These are phyloP conservation scores for Venusia cambrica DNA, from an alignment of 2,888 invertebrate genomes.

Conservation along the genomic window DNA sequence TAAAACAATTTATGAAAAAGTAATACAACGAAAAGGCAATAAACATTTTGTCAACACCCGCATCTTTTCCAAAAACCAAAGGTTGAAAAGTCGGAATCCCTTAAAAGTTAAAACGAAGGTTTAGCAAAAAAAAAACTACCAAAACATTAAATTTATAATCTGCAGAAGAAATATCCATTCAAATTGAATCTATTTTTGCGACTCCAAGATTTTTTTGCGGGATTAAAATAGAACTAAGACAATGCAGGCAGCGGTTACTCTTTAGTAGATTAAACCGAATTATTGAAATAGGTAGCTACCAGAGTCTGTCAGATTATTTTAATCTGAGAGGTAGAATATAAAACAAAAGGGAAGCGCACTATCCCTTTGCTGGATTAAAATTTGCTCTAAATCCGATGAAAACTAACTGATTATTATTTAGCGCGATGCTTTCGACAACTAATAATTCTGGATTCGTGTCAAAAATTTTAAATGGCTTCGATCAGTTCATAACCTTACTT, in stretches of 20 bases:
- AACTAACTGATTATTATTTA: no score
- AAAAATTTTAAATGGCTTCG: no score
- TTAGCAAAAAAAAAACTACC: no score
- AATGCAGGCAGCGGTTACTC: slow-evolving; percentile 2
- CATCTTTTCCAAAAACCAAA: slow-evolving; percentile 13
- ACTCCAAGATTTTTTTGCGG: slow-evolving; percentile 3
- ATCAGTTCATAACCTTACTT: no score
- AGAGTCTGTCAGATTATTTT: no score
- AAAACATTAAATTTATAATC: slow-evolving; percentile 9
- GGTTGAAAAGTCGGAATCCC: slow-evolving; percentile 1
- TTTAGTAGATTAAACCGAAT: slow-evolving; percentile 15
- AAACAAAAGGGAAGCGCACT: neutral
- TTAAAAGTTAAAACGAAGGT: no score
- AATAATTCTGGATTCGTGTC: no score
- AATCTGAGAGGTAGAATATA: slow-evolving; percentile 9
- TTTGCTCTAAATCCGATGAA: neutral
- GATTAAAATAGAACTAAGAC: slow-evolving; percentile 1
- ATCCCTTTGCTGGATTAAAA: neutral
- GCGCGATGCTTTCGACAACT: no score
- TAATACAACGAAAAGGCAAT: slow-evolving; percentile 11
- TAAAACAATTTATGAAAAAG: no score
- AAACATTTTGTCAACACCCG: slow-evolving; percentile 22
- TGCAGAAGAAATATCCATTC: slow-evolving; percentile 1
- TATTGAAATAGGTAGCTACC: no score
- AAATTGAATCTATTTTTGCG: slow-evolving; percentile 3